phyloP scores from a whole-genome alignment of 2,113 vertebrate genomes.

The Oryzias celebensis region DNA sequence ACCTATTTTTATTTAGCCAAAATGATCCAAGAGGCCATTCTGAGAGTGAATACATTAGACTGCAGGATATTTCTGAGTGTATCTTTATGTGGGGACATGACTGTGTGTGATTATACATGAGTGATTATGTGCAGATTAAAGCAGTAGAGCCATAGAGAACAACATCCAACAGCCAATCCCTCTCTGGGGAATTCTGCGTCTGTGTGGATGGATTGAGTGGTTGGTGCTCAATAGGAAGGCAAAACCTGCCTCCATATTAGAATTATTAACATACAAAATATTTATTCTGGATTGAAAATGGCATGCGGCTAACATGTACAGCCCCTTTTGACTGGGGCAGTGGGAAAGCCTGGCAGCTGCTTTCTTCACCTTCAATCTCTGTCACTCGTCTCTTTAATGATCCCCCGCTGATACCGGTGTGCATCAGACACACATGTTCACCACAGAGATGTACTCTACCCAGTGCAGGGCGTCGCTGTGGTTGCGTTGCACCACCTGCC shows the following conservation, averaged over 20 bases:
- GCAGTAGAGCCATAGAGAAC: constrained; percentile 62
- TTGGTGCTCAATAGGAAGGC: constrained; percentile 44
- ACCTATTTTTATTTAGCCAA: too few species aligned
- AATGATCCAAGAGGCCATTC: too few species aligned
- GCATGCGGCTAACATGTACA: constrained; percentile 27
- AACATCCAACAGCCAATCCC: constrained; percentile 55
- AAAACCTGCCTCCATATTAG: constrained; percentile 32
- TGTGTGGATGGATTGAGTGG: constrained; percentile 34
- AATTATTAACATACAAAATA: constrained; percentile 51
- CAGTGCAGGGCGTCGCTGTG: constrained; percentile 39
- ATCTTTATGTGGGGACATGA: constrained; percentile 20
- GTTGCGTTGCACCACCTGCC: constrained; percentile 56
- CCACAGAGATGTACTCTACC: constrained; percentile 1
- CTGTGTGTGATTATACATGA: not conserved
- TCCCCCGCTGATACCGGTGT: constrained; percentile 33
- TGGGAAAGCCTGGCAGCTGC: constrained; percentile 30
- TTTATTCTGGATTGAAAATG: constrained; percentile 35
- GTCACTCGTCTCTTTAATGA: constrained; percentile 59
- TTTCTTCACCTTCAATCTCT: constrained; percentile 49
- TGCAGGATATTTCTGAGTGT: constrained; percentile 11
- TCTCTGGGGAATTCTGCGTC: constrained; percentile 32
- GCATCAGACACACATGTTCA: constrained; percentile 9
- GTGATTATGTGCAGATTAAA: constrained; percentile 71
- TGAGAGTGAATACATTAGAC: not conserved
- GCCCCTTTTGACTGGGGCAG: constrained; percentile 11